Evolutionary conservation across 2,888 invertebrate genomes (phyloP).

Genomic region (Strigamia maritima): DNA sequence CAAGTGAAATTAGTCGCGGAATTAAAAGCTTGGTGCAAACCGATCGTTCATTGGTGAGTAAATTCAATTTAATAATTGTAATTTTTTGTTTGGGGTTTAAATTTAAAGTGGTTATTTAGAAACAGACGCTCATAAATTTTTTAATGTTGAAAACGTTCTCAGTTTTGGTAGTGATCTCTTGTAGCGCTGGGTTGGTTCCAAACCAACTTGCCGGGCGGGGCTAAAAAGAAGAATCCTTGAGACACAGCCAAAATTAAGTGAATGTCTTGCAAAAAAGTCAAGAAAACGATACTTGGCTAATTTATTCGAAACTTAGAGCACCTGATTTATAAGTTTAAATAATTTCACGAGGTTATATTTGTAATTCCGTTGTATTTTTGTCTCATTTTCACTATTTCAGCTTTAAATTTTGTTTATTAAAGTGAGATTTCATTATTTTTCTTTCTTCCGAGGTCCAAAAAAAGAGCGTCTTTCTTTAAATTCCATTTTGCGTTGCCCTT

Average conservation of each 20-base stretch:
- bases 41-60: constrained; percentile 40
- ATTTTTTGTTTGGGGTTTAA: not conserved
- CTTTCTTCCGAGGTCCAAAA: no score
- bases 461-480: not conserved
- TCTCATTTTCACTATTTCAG: no score
- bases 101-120: not conserved
- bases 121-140: not conserved
- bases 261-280: not conserved
- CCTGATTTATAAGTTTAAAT: not conserved
- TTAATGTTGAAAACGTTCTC: not conserved
- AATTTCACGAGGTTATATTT: no score
- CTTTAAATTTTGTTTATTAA: no score
- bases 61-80: not conserved
- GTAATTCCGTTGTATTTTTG: no score
- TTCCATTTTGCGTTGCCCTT: not conserved
- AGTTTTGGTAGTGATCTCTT: not conserved
- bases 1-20: constrained; percentile 39
- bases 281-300: not conserved
- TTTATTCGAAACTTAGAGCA: not conserved
- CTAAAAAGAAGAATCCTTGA: not conserved
- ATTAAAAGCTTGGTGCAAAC: constrained; percentile 41
- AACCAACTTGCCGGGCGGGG: not conserved
- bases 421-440: no score
- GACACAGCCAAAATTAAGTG: constrained; percentile 8
- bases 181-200: not conserved